These are phyloP conservation scores for Chloebia gouldiae DNA, from an alignment of 2,113 vertebrate species.

Conservation along the genomic window DNA sequence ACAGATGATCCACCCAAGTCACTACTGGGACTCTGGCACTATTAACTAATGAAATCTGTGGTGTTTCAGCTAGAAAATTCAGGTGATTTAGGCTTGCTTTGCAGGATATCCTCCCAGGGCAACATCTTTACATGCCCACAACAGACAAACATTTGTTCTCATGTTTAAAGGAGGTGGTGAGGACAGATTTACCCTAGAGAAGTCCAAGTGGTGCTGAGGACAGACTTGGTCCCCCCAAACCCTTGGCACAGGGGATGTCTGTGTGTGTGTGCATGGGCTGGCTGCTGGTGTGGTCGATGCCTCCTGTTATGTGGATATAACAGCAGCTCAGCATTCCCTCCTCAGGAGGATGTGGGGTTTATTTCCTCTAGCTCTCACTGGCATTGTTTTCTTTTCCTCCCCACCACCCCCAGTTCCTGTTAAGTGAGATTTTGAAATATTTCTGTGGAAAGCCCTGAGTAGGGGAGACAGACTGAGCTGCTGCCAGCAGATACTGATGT, in stretches of 20 bases:
- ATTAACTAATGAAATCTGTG: not conserved
- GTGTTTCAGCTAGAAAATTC: not conserved
- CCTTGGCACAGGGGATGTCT: not conserved
- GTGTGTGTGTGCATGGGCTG: not conserved
- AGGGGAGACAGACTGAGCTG: not conserved
- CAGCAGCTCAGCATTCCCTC: not conserved
- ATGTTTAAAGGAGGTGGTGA: not conserved
- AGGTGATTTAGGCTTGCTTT: not conserved
- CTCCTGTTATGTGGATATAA: not conserved
- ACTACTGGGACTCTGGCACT: not conserved
- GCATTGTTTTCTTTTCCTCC: not conserved
- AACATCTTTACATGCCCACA: not conserved
- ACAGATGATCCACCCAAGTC: not conserved
- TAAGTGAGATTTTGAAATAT: not conserved
- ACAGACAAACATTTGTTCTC: not conserved
- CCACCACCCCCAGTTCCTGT: not conserved
- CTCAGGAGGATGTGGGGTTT: not conserved
- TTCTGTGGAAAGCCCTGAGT: not conserved
- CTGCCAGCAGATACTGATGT: not conserved
- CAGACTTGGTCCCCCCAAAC: not conserved
- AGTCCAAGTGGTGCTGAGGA: not conserved
- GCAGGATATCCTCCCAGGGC: not conserved
- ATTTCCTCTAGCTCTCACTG: not conserved
- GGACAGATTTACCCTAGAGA: not conserved
- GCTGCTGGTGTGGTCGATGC: not conserved